Evolutionary conservation across 1,140 invertebrate genomes (phyloP).

Genomic region (Drosophila ironensis): DNA sequence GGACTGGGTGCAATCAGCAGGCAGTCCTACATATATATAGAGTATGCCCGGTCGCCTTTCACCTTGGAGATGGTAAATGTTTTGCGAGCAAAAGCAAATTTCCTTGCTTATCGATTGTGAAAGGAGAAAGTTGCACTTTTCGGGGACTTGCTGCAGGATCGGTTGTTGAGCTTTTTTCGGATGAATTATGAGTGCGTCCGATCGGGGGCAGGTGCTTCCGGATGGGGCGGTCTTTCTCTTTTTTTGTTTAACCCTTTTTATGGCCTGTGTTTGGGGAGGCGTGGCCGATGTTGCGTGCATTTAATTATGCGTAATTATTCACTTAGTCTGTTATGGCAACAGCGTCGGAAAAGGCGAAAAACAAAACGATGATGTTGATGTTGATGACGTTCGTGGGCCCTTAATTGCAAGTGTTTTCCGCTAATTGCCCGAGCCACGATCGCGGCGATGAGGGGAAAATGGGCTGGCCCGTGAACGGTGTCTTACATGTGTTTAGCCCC

Average conservation of each 20-base stretch:
- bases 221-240: neutral
- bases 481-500: slow-evolving; percentile 46
- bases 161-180: too few relatives aligned
- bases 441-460: neutral
- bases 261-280: slow-evolving; percentile 1
- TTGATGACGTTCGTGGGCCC: slow-evolving; percentile 7
- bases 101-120: slow-evolving; percentile 25
- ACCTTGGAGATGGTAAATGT: slow-evolving; percentile 8
- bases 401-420: slow-evolving; percentile 54
- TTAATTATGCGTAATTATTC: slow-evolving; percentile 75
- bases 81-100: slow-evolving; percentile 1
- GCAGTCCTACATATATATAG: neutral
- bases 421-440: slow-evolving; percentile 29
- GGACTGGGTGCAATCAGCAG: too few relatives aligned
- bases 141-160: slow-evolving; percentile 8
- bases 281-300: slow-evolving; percentile 59
- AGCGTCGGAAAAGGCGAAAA: neutral
- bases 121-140: slow-evolving; percentile 54
- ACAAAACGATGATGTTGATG: neutral
- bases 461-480: slow-evolving; percentile 19
- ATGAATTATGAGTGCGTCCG: neutral
- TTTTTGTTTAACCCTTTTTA: too few relatives aligned
- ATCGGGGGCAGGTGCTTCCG: slow-evolving; percentile 9
- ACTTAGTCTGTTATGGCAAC: slow-evolving; percentile 60
- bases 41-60: slow-evolving; percentile 2